Evolutionary conservation across 2,888 invertebrate species (phyloP), one percentile per base, ranked within the genome.

Genomic region (Leptura quadrifasciata): DNA sequence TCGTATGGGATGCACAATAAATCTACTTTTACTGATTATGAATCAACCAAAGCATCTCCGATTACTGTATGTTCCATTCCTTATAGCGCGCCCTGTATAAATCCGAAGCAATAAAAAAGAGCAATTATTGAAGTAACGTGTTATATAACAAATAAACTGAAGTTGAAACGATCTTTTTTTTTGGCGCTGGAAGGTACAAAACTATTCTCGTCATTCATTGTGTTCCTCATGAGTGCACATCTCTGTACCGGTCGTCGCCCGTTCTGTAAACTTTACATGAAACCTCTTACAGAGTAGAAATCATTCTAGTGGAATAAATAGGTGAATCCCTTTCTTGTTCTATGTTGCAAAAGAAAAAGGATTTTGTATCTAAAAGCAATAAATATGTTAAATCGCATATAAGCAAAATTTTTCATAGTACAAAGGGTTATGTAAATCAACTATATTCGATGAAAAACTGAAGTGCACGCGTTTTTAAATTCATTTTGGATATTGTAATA

Each of bases 281-380:
- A 82, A 83, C 82, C 80, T 80, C 81, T 81, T 80, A 81, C 78
- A 79, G 78, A 76, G 82, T 79, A 76, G 79, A 79, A 79, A 80
- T 70, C 79, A 80, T 80, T 80, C 82, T 81, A 81, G 75, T 76
- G 83, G 81, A 83, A 83, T 83, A 83, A 83, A 83, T 82, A 82
- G 82, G 80, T 81, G 77, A 80, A 81, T 83, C 81, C 81, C 79
- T 81, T 81, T 82, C 78, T 76, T 74, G 76, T 71, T 72, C 58
- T 72, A 73, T 47, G 70, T 60, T 73, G 76, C 61, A 70, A 65
- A 76, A 69, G 61, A 76, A 74, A 63, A 72, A 68, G 63, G 64
- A 57, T 72, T 76, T 72, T 64, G 58, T 47, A 74, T 74, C 55
- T 60, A 67, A 39, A 58, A 52, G 67, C 68, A 74, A 74, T 68